A percentile compares a stretch with the other conserved stretches of the same genome.
phyloP scores from a whole-genome alignment of 2,797 vertebrate species.

The Danionella dracula region DNA sequence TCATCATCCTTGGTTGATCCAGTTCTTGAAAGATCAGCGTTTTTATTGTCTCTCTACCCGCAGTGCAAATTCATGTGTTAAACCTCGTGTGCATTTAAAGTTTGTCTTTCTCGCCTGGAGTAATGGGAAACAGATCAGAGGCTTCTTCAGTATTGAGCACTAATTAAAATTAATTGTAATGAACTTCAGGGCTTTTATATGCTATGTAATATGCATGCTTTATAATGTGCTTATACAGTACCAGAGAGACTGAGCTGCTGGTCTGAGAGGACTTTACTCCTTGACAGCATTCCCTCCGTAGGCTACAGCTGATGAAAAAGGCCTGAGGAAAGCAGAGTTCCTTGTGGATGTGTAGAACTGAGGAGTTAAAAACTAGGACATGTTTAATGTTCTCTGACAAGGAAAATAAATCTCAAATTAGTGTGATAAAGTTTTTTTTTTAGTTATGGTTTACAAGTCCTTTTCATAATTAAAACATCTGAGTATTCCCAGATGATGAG shows the following conservation, averaged over 20 bases:
- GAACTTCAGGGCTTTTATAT: constrained; percentile 39
- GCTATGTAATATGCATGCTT: constrained; percentile 45
- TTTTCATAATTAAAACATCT: no score
- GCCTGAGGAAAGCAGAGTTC: background rate
- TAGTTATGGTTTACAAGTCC: no score
- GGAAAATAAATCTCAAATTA: background rate
- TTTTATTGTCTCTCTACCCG: background rate
- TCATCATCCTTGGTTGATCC: background rate
- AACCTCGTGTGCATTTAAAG: constrained; percentile 18
- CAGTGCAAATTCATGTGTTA: background rate
- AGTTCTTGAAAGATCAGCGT: background rate
- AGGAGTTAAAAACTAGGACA: background rate
- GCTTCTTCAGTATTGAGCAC: constrained; percentile 32
- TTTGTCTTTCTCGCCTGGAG: constrained; percentile 23
- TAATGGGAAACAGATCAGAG: constrained; percentile 39
- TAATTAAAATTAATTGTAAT: constrained; percentile 47
- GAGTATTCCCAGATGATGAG: no score
- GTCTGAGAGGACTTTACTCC: background rate
- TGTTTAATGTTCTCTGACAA: background rate
- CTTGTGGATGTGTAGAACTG: background rate
- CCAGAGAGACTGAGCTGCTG: constrained; percentile 21
- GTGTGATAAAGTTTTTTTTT: no score
- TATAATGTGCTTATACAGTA: constrained; percentile 39
- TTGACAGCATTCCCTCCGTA: constrained; percentile 5
- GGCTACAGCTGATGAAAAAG: background rate